Conservation (phyloP, 2,797 vertebrate species). For the Pampus argenteus region DNA sequence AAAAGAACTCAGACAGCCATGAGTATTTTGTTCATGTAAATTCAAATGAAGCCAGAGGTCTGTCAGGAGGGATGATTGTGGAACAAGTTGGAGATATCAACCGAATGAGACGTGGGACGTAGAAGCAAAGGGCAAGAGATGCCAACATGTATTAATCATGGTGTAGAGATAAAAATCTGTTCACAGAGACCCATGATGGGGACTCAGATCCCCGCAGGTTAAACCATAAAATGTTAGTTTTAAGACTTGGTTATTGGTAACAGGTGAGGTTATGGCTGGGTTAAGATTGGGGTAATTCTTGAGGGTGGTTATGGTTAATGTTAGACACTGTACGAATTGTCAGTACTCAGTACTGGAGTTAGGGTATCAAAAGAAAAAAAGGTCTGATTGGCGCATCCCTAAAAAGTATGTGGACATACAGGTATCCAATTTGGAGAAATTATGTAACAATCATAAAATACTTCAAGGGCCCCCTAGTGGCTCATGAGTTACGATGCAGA, state of each 20-base stretch:
- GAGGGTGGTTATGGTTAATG: not conserved
- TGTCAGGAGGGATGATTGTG: conserved; percentile 14
- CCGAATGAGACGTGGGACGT: not conserved
- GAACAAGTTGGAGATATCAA: conserved; percentile 40
- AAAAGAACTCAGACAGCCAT: conserved; percentile 50
- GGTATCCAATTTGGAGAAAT: too few species aligned
- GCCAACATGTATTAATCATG: conserved; percentile 24
- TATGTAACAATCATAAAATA: too few species aligned
- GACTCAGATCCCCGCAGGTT: not conserved
- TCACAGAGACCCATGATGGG: not conserved
- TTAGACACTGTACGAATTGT: too few species aligned
- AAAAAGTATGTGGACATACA: too few species aligned
- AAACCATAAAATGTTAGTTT: not conserved
- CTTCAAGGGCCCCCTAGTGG: too few species aligned
- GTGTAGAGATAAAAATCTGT: conserved; percentile 11
- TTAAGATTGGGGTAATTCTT: too few species aligned
- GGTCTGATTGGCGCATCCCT: too few species aligned
- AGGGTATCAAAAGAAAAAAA: too few species aligned
- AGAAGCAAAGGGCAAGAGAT: conserved; percentile 2
- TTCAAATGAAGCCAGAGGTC: conserved; percentile 51
- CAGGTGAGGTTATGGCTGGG: not conserved
- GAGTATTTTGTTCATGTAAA: conserved; percentile 56
- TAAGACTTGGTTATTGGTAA: not conserved
- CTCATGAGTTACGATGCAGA: too few species aligned
- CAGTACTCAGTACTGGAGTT: too few species aligned